Evolutionary conservation across 1,140 invertebrate species (phyloP).

Genomic region (Heliconius himera): DNA sequence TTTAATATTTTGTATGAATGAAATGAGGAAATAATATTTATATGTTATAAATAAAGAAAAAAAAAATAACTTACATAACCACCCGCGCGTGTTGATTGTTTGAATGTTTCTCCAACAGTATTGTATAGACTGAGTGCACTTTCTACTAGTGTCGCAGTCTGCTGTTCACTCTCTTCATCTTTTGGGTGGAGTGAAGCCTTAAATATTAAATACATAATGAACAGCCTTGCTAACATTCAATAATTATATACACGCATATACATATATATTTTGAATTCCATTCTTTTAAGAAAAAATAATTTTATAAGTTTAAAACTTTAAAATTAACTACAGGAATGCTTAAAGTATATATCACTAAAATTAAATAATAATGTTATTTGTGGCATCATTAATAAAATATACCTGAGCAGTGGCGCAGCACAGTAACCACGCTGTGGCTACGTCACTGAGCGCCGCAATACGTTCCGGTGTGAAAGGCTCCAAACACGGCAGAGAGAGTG

Average conservation of each 20-base stretch:
- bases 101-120: constrained; percentile 89
- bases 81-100: constrained; percentile 91
- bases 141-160: constrained; percentile 86
- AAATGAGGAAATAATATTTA: too few relatives aligned
- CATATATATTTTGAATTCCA: too few relatives aligned
- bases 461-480: constrained; percentile 92
- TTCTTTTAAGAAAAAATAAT: too few relatives aligned
- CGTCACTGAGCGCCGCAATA: constrained; percentile 90
- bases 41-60: neutral
- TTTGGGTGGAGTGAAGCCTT: constrained; percentile 80
- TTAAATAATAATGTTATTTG: too few relatives aligned
- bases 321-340: too few relatives aligned
- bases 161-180: constrained; percentile 87
- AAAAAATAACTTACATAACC: constrained; percentile 87
- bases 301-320: too few relatives aligned
- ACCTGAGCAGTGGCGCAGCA: constrained; percentile 86
- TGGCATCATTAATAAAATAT: constrained; percentile 16
- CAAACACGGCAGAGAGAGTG: constrained; percentile 91
- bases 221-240: too few relatives aligned
- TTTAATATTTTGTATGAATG: too few relatives aligned
- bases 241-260: too few relatives aligned
- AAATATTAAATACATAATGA: too few relatives aligned
- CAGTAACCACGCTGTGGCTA: constrained; percentile 89
- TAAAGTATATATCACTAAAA: too few relatives aligned
- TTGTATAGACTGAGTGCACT: constrained; percentile 86